Percentiles rank a stretch among this genome's conserved stretches.
These are phyloP conservation scores for Acleris cristana DNA, from an alignment of 2,888 invertebrate genomes.

Conservation along the genomic window DNA sequence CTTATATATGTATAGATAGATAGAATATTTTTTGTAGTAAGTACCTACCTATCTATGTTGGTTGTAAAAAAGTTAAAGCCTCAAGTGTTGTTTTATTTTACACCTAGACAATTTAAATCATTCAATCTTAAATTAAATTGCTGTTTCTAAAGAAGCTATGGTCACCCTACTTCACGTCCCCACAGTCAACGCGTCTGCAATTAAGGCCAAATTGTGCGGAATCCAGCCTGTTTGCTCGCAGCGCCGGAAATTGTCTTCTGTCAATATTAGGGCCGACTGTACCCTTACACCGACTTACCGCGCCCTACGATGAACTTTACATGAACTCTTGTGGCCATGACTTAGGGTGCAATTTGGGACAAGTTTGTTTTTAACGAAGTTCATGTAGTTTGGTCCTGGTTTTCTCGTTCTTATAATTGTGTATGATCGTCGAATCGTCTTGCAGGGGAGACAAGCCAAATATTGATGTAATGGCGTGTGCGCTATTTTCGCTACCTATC, in stretches of 20 bases:
- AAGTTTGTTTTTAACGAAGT: not conserved
- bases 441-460: conserved; percentile 52
- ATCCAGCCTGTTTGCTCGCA: conserved; percentile 49
- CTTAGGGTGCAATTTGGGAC: conserved; percentile 15
- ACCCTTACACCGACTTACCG: conserved; percentile 40
- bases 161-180: conserved; percentile 35
- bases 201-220: conserved; percentile 71
- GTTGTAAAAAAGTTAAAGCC: too few species aligned
- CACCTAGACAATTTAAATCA: too few species aligned
- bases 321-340: conserved; percentile 22
- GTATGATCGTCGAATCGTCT: conserved; percentile 65
- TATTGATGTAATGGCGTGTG: conserved; percentile 46
- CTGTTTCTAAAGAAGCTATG: not conserved
- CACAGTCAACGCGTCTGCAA: conserved; percentile 51
- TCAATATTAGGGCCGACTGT: conserved; percentile 62
- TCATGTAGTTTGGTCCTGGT: conserved; percentile 17
- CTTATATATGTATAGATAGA: too few species aligned
- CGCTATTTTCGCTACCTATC: conserved; percentile 28
- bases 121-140: too few species aligned
- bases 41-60: too few species aligned
- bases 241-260: conserved; percentile 71
- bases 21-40: too few species aligned
- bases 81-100: too few species aligned
- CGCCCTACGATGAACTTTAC: not conserved
- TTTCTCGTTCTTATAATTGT: conserved; percentile 53